A percentile compares a stretch with the other conserved stretches of the same genome.
These are phyloP conservation scores for Myotis planiceps DNA, from an alignment of 2,797 vertebrate species.

Conservation along the genomic window DNA sequence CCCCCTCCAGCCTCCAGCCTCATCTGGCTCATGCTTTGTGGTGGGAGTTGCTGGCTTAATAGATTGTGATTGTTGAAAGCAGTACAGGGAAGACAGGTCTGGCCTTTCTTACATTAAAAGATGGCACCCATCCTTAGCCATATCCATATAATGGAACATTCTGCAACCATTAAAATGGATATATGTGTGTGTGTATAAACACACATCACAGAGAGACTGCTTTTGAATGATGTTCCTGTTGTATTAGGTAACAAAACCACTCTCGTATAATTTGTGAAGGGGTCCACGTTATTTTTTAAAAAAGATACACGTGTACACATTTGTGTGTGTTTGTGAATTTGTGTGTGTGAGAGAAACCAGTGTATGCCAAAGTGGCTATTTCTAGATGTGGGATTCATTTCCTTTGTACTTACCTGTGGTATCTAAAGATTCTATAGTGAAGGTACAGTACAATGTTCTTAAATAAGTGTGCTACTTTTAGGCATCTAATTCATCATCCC, in stretches of 20 bases:
- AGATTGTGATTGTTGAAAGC: not conserved
- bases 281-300: not conserved
- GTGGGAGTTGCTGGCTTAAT: not conserved
- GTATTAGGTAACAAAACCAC: not conserved
- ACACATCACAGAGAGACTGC: not conserved
- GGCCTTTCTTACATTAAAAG: not conserved
- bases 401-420: not conserved
- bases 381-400: not conserved
- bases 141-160: not conserved
- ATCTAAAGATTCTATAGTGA: not conserved
- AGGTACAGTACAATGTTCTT: not conserved
- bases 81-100: not conserved
- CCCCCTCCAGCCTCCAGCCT: not conserved
- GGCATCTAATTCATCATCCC: not conserved
- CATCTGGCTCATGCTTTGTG: not conserved
- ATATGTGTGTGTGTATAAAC: not conserved
- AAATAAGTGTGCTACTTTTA: not conserved
- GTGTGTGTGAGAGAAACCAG: not conserved
- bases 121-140: not conserved
- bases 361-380: not conserved
- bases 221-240: not conserved
- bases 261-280: not conserved
- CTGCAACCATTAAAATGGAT: not conserved
- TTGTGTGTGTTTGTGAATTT: not conserved
- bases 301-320: not conserved